Base-by-base conservation (phyloP, 2,113 vertebrate genomes). In the Bubo scandiacus region DNA sequence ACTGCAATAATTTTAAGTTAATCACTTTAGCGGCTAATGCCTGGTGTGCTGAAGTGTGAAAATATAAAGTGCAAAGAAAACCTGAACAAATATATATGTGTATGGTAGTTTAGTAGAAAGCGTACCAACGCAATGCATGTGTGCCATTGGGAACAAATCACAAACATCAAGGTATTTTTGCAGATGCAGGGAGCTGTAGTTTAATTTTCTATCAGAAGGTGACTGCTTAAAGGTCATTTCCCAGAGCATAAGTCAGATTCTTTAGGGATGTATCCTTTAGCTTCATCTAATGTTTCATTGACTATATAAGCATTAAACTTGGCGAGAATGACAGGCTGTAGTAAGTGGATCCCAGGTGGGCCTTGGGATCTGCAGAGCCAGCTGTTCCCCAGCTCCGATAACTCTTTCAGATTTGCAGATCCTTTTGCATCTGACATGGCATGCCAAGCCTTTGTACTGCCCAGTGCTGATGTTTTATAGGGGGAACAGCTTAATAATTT, bases 311-410 rank as follows among this genome's bases (percentile, higher is more conserved):
- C 97, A 95, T 97, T 96, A 94, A 97, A 94, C 59, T 95, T 3
- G 26, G 92, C 26, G 14, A 81, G 94, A 95, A 73, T 95, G 97
- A 96, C 97, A 97, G 96, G 81, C 96, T 95, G 77, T 42, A 81
- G 96, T 81, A 93, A 95, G 96, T 95, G 88, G 94, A 92, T 98
- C 98, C 97, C 97, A 98, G 96, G 95, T 97, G 98, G 96, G 88
- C 94, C 47, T 2, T 34, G 90, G 94, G 96, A 95, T 97, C 96
- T 97, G 95, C 94, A 77, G 74, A 96, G 83, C 97, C 98, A 98
- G 98, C 97, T 98, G 96, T 97, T 98, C 94, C 88, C 54, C 62
- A 77, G 95, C 94, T 74, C 96, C 3, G 61, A 96, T 97, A 90
- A 96, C 90, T 98, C 95, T 93, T 95, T 49, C 57, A 97, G 96